A percentile compares a stretch with the other conserved stretches of the same genome.
Conservation (phyloP, 2,113 vertebrate species). For the Neogobius melanostomus region DNA sequence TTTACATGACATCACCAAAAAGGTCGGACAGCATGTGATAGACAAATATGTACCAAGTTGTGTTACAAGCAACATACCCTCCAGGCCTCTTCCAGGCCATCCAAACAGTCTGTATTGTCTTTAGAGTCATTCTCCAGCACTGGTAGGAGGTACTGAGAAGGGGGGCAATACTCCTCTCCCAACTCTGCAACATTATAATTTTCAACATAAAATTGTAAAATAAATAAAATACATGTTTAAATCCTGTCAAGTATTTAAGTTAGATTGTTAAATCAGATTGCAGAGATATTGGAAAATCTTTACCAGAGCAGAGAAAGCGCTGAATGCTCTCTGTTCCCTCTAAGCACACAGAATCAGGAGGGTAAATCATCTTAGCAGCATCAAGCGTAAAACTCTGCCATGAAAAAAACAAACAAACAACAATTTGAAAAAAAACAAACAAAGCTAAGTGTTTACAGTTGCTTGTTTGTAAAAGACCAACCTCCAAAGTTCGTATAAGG, state of each 20-base stretch:
- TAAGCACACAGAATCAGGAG: slow-evolving; percentile 79
- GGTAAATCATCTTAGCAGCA: slow-evolving; percentile 81
- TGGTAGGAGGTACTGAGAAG: slow-evolving; percentile 84
- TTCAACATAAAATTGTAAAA: neutral
- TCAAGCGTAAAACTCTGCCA: slow-evolving; percentile 85
- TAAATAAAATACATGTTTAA: neutral
- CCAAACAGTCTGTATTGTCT: slow-evolving; percentile 68
- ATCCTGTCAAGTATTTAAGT: too few species aligned
- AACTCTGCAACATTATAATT: slow-evolving; percentile 74
- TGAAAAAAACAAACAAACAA: slow-evolving; percentile 9
- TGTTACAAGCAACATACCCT: slow-evolving; percentile 73
- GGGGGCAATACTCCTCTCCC: slow-evolving; percentile 86
- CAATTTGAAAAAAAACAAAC: neutral
- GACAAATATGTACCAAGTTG: neutral
- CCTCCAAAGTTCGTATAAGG: slow-evolving; percentile 83
- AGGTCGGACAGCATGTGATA: neutral
- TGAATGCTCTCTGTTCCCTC: slow-evolving; percentile 86
- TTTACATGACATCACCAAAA: neutral
- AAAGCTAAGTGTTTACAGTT: neutral
- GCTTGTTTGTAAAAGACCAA: slow-evolving; percentile 36
- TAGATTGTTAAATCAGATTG: neutral
- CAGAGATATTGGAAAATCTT: slow-evolving; percentile 4
- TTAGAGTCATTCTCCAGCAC: slow-evolving; percentile 79
- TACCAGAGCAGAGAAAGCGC: slow-evolving; percentile 88
- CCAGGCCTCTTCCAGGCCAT: slow-evolving; percentile 81